These are phyloP conservation scores for Murina feae DNA, from an alignment of 2,113 vertebrate species.

Conservation along the genomic window DNA sequence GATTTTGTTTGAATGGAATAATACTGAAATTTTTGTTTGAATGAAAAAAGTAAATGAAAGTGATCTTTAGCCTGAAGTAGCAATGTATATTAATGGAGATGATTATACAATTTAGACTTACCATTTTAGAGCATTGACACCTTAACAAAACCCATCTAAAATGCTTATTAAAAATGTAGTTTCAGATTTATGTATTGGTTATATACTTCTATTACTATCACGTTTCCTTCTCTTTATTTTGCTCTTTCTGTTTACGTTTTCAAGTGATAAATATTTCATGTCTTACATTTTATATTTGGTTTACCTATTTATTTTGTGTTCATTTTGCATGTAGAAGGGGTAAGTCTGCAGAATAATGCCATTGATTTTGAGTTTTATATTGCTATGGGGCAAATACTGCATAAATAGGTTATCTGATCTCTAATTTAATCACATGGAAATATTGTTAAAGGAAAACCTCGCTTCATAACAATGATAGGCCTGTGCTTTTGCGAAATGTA, in stretches of 20 bases:
- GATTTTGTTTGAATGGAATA: not conserved
- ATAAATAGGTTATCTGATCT: slow-evolving; percentile 79
- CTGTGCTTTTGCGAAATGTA: slow-evolving; percentile 77
- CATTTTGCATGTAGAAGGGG: slow-evolving; percentile 77
- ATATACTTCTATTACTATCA: slow-evolving; percentile 58
- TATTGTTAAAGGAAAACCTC: slow-evolving; percentile 74
- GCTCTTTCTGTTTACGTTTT: slow-evolving; percentile 72
- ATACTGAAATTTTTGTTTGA: not conserved
- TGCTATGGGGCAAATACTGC: slow-evolving; percentile 76
- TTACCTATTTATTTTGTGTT: slow-evolving; percentile 81
- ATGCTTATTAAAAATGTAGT: slow-evolving; percentile 53
- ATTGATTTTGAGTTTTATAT: slow-evolving; percentile 78
- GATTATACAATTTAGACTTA: slow-evolving; percentile 49
- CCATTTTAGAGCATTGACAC: not conserved
- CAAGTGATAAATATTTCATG: slow-evolving; percentile 78
- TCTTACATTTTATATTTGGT: slow-evolving; percentile 80
- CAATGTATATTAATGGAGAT: slow-evolving; percentile 52
- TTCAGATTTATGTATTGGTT: slow-evolving; percentile 58
- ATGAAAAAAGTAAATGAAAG: slow-evolving; percentile 52
- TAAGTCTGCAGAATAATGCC: slow-evolving; percentile 78
- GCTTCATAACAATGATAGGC: slow-evolving; percentile 75
- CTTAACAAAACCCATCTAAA: slow-evolving; percentile 62
- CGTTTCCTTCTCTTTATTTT: slow-evolving; percentile 74
- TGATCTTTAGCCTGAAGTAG: not conserved
- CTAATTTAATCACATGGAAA: slow-evolving; percentile 73